Conservation (phyloP, 35 echinoderm and acorn worm genomes). For the Apostichopus californicus region DNA sequence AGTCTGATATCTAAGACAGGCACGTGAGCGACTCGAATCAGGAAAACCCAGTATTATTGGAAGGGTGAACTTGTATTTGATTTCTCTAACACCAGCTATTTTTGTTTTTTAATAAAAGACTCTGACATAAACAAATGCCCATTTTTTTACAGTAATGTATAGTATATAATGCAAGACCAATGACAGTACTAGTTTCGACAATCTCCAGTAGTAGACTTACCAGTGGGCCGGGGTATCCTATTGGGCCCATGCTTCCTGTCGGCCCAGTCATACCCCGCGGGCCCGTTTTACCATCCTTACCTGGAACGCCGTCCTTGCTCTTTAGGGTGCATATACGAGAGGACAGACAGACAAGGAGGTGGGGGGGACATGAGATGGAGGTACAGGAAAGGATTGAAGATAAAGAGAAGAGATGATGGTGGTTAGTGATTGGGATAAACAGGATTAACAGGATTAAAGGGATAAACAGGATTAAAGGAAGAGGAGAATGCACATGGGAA, state of each 20-base stretch:
- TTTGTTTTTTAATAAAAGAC: too few species aligned
- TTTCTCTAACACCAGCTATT: too few species aligned
- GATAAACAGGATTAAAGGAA: neutral
- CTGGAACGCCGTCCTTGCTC: constrained; percentile 10
- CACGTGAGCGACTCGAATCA: too few species aligned
- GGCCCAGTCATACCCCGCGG: neutral
- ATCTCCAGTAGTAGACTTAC: neutral
- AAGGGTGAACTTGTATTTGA: too few species aligned
- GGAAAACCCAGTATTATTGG: too few species aligned
- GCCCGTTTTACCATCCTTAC: constrained; percentile 12
- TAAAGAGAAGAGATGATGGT: neutral
- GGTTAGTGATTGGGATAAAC: neutral
- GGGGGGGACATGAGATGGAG: neutral
- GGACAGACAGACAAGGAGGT: neutral
- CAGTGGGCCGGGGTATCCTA: neutral
- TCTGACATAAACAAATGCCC: too few species aligned
- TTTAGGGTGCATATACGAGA: neutral
- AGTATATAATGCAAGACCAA: too few species aligned
- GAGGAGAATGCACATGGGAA: neutral
- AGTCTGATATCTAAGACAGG: too few species aligned
- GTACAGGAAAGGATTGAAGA: neutral
- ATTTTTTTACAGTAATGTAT: too few species aligned
- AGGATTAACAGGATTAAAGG: too few species aligned
- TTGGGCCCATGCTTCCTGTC: neutral
- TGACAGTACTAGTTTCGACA: too few species aligned